These are phyloP conservation scores for Tipula lateralis DNA, from an alignment of 2,888 invertebrate genomes.

Conservation along the genomic window DNA sequence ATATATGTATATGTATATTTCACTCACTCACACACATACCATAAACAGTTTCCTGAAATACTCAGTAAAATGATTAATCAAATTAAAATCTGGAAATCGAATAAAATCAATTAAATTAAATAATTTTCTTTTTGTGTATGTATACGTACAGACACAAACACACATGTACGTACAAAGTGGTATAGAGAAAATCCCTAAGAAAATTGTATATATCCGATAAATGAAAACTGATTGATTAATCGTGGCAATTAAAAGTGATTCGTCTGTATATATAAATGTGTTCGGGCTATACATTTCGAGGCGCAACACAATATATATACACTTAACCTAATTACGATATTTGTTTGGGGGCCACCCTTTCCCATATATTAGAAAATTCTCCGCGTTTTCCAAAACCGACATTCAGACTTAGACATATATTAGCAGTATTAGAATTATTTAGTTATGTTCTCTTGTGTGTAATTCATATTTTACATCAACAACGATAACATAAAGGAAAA, in stretches of 20 bases:
- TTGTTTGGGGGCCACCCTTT: not conserved
- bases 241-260: constrained; percentile 27
- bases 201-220: not conserved
- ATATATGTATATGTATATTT: not conserved
- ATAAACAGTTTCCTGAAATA: not conserved
- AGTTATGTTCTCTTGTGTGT: constrained; percentile 19
- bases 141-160: not conserved
- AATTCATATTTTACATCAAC: constrained; percentile 1
- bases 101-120: constrained; percentile 24
- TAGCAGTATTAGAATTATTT: not conserved
- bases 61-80: constrained; percentile 1
- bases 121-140: not conserved
- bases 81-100: constrained; percentile 19
- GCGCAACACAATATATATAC: not conserved
- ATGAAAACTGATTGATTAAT: constrained; percentile 29
- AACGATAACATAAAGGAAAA: not conserved
- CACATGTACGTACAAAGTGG: not conserved
- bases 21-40: not conserved
- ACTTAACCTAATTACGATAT: not conserved
- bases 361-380: not conserved
- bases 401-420: not conserved
- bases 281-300: too few relatives aligned
- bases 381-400: not conserved
- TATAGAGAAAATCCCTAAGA: not conserved
- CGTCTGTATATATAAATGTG: not conserved